These are phyloP conservation scores for Microplitis demolitor DNA, from an alignment of 1,140 invertebrate genomes.

Conservation along the genomic window DNA sequence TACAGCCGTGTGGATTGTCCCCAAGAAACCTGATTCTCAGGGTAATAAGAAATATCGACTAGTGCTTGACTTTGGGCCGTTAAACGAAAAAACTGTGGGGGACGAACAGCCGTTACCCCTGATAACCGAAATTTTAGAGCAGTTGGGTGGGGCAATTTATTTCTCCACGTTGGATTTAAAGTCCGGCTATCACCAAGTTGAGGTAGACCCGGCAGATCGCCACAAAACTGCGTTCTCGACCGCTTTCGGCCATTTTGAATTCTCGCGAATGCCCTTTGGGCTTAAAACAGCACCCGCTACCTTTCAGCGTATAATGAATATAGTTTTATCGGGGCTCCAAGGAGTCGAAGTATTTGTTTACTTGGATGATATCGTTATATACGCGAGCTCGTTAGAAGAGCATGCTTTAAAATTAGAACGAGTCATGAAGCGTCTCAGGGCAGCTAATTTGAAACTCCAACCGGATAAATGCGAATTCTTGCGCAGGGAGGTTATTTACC, in stretches of 20 bases:
- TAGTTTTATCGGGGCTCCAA: not conserved
- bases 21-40: not conserved
- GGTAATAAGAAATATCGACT: not conserved
- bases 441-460: too few species aligned
- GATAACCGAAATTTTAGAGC: not conserved
- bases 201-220: not conserved
- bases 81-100: not conserved
- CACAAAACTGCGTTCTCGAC: not conserved
- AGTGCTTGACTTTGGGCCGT: not conserved
- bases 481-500: too few species aligned
- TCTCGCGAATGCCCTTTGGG: not conserved
- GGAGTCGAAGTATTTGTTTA: not conserved
- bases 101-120: not conserved
- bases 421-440: too few species aligned
- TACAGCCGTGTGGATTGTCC: not conserved
- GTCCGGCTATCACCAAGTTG: not conserved
- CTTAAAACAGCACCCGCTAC: slow-evolving; percentile 4
- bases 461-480: too few species aligned
- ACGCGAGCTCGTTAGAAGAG: too few species aligned
- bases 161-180: not conserved
- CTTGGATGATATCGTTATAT: not conserved
- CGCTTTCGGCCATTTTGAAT: not conserved
- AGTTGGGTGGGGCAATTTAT: not conserved
- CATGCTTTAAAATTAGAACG: too few species aligned
- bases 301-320: slow-evolving; percentile 1